phyloP scores from a whole-genome alignment of 2,888 invertebrate genomes.

The Pammene aurita region DNA sequence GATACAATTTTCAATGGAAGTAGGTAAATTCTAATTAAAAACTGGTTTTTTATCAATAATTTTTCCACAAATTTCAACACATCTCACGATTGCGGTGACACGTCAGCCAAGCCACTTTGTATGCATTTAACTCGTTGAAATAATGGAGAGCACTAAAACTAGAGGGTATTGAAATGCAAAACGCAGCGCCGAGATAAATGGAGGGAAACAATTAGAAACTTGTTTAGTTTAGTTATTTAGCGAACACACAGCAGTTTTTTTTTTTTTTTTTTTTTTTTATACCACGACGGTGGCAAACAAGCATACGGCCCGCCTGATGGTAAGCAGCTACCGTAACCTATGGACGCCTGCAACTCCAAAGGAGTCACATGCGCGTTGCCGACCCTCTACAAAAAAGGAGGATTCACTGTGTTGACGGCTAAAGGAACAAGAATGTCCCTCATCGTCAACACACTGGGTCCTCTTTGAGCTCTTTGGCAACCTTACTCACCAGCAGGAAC shows the following conservation, averaged over 20 bases:
- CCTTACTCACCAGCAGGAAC: too few relatives aligned
- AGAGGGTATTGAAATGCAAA: slow-evolving; percentile 34
- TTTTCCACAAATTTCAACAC: background rate
- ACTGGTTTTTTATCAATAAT: background rate
- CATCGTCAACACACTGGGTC: too few relatives aligned
- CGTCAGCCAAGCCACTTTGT: slow-evolving; percentile 27
- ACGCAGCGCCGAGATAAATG: slow-evolving; percentile 47
- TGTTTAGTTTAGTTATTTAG: slow-evolving; percentile 60
- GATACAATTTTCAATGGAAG: background rate
- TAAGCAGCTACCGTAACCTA: too few relatives aligned
- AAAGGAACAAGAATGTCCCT: too few relatives aligned
- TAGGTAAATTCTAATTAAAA: background rate
- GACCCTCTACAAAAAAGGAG: too few relatives aligned
- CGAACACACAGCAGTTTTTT: background rate
- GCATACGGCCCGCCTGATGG: too few relatives aligned
- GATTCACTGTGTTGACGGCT: too few relatives aligned
- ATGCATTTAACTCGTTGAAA: slow-evolving; percentile 26
- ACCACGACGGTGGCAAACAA: too few relatives aligned
- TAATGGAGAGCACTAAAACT: slow-evolving; percentile 37
- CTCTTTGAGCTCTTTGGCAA: too few relatives aligned
- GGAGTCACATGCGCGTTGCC: too few relatives aligned
- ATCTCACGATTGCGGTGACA: background rate
- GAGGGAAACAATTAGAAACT: slow-evolving; percentile 64
- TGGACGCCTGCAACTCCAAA: too few relatives aligned
- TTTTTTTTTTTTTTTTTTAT: too few relatives aligned